Evolutionary conservation across 2,888 invertebrate species (phyloP).

Genomic region (Tromatobia lineatoria): DNA sequence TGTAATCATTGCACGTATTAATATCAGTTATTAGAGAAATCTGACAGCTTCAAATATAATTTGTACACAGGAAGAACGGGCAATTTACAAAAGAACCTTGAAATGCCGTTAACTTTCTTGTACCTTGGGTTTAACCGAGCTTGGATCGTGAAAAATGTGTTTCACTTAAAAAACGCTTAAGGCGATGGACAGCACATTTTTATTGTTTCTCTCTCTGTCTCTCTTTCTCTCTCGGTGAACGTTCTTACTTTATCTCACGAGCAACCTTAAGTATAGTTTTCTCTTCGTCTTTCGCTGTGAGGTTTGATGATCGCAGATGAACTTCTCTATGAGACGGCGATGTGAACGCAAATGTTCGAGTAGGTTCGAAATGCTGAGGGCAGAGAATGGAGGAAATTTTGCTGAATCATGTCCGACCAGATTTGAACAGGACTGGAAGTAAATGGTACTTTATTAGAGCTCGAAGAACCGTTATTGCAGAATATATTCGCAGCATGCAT

Average conservation of each 20-base stretch:
- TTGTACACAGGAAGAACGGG: not conserved
- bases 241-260: not conserved
- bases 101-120: not conserved
- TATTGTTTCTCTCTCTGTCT: not conserved
- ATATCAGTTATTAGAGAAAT: not conserved
- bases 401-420: not conserved
- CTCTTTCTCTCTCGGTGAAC: not conserved
- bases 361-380: not conserved
- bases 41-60: not conserved
- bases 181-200: not conserved
- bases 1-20: not conserved
- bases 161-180: slow-evolving; percentile 3
- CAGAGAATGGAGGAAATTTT: not conserved
- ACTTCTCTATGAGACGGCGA: not conserved
- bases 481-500: not conserved
- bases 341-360: not conserved
- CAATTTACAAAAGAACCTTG: not conserved
- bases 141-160: not conserved
- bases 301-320: not conserved
- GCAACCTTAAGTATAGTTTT: not conserved
- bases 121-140: not conserved
- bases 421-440: not conserved
- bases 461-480: not conserved
- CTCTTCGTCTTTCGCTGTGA: not conserved
- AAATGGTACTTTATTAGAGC: not conserved